These are phyloP conservation scores for Lytechinus variegatus DNA, from an alignment of 35 echinoderm and acorn worm species.

Conservation along the genomic window DNA sequence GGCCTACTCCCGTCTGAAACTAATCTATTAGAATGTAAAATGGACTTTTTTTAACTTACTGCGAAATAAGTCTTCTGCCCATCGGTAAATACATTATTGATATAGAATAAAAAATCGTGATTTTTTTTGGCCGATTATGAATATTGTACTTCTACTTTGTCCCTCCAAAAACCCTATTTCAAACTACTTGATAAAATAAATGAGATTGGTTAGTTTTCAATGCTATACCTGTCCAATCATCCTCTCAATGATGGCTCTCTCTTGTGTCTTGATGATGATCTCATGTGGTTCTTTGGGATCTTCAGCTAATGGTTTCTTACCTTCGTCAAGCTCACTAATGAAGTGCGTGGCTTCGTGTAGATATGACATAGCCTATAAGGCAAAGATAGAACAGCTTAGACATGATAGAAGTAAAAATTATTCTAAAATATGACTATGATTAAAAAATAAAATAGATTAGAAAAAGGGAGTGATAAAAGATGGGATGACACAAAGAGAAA, in stretches of 20 bases:
- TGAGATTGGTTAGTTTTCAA: not conserved
- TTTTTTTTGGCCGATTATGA: no score
- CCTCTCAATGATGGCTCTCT: constrained; percentile 80
- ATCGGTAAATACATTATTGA: no score
- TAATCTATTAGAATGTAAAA: no score
- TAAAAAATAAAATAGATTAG: not conserved
- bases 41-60: no score
- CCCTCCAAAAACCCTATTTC: not conserved
- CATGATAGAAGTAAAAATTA: not conserved
- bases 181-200: not conserved
- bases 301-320: constrained; percentile 72
- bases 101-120: no score
- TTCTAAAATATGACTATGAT: not conserved
- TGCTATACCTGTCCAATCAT: constrained; percentile 85
- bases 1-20: no score
- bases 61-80: no score
- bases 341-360: constrained; percentile 72
- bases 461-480: not conserved
- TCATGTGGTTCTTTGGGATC: constrained; percentile 68
- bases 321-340: constrained; percentile 69
- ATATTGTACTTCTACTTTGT: no score
- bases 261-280: constrained; percentile 64
- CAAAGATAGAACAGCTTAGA: not conserved
- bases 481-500: not conserved
- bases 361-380: constrained; percentile 78